phyloP scores from a whole-genome alignment of 2,113 vertebrate genomes.

The Callorhinus ursinus region DNA sequence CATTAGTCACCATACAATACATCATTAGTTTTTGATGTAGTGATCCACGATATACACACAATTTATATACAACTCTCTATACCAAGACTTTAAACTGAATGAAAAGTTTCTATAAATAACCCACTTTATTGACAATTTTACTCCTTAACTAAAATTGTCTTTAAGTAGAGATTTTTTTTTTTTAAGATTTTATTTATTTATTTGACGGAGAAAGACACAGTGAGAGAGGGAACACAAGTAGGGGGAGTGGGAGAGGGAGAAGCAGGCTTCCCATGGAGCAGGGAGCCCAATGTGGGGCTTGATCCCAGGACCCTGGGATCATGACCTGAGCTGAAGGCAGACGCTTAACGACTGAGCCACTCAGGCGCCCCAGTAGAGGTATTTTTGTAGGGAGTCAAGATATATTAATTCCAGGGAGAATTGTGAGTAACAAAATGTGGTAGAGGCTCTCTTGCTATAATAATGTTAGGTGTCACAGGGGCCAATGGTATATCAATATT shows the following conservation, averaged over 20 bases:
- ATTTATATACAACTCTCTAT: not conserved
- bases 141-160: slow-evolving; percentile 19
- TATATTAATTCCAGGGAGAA: slow-evolving; percentile 23
- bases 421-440: not conserved
- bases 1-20: too few species aligned
- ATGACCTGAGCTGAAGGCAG: too few species aligned
- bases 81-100: not conserved
- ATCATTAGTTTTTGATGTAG: too few species aligned
- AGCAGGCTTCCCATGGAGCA: too few species aligned
- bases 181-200: too few species aligned
- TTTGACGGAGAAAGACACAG: too few species aligned
- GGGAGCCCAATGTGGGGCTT: too few species aligned
- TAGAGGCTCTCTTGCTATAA: not conserved
- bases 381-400: not conserved
- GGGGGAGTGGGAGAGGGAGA: too few species aligned
- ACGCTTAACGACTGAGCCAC: too few species aligned
- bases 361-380: not conserved
- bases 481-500: not conserved
- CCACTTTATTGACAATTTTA: slow-evolving; percentile 39
- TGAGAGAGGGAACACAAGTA: too few species aligned
- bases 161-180: slow-evolving; percentile 31
- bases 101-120: not conserved
- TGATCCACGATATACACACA: not conserved
- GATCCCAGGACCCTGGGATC: too few species aligned
- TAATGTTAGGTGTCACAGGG: not conserved